Conservation (phyloP, 2,888 invertebrate species). For the Copidosoma aretas region DNA sequence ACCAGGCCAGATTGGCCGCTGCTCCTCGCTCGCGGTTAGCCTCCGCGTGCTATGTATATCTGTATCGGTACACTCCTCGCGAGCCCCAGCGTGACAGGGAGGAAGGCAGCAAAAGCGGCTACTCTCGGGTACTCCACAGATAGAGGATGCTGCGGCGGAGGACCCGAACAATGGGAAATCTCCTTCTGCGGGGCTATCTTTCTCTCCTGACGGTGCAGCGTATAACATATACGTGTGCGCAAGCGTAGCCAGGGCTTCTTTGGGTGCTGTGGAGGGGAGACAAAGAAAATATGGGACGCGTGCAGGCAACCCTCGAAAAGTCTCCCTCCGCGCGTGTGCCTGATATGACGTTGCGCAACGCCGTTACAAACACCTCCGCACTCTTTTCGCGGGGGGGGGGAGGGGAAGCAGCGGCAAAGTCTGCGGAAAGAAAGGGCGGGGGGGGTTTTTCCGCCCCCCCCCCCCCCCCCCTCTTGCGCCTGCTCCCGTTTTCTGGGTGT, state of each 20-base stretch:
- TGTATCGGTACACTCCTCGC: not conserved
- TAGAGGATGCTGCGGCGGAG: constrained; percentile 1
- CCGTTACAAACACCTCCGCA: not conserved
- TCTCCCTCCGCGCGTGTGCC: no score
- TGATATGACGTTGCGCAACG: no score
- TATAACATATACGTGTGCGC: no score
- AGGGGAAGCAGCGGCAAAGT: not conserved
- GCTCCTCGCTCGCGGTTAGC: not conserved
- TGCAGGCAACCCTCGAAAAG: no score
- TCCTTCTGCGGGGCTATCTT: no score
- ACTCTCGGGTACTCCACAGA: not conserved
- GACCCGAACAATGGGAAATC: constrained; percentile 36
- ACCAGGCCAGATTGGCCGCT: not conserved
- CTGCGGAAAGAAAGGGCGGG: not conserved
- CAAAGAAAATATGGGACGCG: no score
- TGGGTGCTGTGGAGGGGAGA: no score
- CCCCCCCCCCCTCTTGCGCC: constrained; percentile 2
- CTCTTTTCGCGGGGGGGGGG: not conserved
- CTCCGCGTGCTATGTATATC: not conserved
- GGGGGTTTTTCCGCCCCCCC: constrained; percentile 3
- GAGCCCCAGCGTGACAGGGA: not conserved
- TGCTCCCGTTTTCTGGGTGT: not conserved
- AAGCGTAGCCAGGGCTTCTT: no score
- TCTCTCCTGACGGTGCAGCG: no score
- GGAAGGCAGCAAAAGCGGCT: not conserved